Evolutionary conservation across 2,113 vertebrate genomes (phyloP), one percentile per base, ranked within the genome.

Genomic region (Rynchops niger): DNA sequence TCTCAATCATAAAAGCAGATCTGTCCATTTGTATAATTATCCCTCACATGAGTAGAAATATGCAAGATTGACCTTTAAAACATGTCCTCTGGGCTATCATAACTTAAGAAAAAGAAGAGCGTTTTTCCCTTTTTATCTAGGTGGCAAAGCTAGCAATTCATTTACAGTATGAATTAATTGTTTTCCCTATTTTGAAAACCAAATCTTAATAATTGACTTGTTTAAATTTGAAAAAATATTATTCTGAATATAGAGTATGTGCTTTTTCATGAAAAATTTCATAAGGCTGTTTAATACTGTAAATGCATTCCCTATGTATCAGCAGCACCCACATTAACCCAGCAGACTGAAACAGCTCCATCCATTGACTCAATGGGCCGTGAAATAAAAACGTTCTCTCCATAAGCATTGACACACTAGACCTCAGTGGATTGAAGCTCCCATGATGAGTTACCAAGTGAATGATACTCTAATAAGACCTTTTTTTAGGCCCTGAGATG

Each of bases 331-430:
- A 84, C 74, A 96, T 97, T 91, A 92, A 91, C 58, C 27, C 90
- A 97, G 94, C 72, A 85, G 71, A 86, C 80, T 71, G 96, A 94
- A 96, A 90, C 38, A 88, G 72, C 76, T 95, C 76, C 77, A 89
- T 97, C 84, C 93, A 43, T 53, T 77, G 89, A 86, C 59, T 93
- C 91, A 93, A 29, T 94, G 94, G 87, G 62, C 92, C 11, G 11
- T 96, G 95, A 98, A 96, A 96, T 95, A 92, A 89, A 96, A 84
- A 65, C 11, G 9, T 95, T 96, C 40, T 93, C 21, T 87, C 63
- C 18, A 34, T 25, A 93, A 86, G 58, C 62, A 67, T 79, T 78
- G 47, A 30, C 55, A 34, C 8, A 72, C 45, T n/a, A 71, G 43
- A 89, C 43, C 40, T 95, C 79, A 82, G 66, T 86, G 79, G 70